Percentiles rank a stretch among this genome's conserved stretches.
Conservation (phyloP, 2,113 vertebrate species). For the Crotalus tigris region DNA sequence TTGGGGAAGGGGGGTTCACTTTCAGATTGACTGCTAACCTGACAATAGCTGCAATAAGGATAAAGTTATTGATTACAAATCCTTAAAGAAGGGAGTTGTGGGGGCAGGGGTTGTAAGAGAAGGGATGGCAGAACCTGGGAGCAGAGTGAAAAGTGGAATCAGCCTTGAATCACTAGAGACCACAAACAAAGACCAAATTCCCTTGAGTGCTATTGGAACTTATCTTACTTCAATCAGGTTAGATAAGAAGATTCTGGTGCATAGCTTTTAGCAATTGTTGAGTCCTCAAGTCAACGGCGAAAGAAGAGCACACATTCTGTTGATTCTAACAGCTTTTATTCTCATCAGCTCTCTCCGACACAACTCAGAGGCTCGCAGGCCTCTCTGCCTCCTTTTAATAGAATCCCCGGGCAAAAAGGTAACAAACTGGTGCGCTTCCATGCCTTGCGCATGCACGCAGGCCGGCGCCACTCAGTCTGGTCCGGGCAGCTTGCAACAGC, state of each 20-base stretch:
- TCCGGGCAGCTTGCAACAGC: too few relatives aligned
- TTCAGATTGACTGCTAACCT: slow-evolving; percentile 58
- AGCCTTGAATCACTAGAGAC: background rate
- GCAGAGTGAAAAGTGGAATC: background rate
- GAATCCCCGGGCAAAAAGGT: too few relatives aligned
- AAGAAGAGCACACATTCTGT: too few relatives aligned
- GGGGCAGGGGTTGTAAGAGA: background rate
- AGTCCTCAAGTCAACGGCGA: too few relatives aligned
- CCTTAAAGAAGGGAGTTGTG: slow-evolving; percentile 25
- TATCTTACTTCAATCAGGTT: background rate
- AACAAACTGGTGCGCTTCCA: too few relatives aligned
- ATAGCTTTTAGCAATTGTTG: background rate
- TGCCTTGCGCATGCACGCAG: too few relatives aligned
- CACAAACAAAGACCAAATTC: background rate
- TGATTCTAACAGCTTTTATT: too few relatives aligned
- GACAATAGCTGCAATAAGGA: slow-evolving; percentile 57
- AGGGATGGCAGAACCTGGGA: background rate
- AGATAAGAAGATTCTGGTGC: background rate
- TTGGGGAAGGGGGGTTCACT: slow-evolving; percentile 48
- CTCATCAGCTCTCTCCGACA: too few relatives aligned
- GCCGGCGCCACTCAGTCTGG: too few relatives aligned
- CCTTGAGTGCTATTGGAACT: background rate
- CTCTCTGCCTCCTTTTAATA: too few relatives aligned
- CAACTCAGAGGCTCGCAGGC: too few relatives aligned
- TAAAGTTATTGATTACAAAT: slow-evolving; percentile 41